Conservation (phyloP, 1,140 invertebrate genomes). For the Macrostomum lignano region DNA sequence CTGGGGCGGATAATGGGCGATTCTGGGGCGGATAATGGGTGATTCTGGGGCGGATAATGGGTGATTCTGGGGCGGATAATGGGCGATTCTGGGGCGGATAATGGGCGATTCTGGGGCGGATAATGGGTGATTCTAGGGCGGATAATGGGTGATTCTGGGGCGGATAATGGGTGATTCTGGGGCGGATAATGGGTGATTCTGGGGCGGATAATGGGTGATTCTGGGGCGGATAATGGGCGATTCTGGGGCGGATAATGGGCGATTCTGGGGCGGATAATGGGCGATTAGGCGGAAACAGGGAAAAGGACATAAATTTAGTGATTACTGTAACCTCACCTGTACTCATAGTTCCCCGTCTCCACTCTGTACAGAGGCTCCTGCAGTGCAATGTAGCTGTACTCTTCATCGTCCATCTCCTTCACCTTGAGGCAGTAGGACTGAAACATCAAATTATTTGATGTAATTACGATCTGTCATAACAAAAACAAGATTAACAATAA, state of each 20-base stretch:
- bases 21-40: neutral
- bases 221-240: neutral
- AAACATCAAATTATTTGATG: conserved; percentile 8
- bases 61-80: neutral
- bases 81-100: neutral
- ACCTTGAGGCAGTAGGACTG: conserved; percentile 72
- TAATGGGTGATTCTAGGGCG: neutral
- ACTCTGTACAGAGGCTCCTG: conserved; percentile 83
- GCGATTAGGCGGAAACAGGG: neutral
- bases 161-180: neutral
- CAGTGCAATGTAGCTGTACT: conserved; percentile 55
- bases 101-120: neutral
- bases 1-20: neutral
- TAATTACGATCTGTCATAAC: neutral
- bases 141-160: neutral
- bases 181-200: neutral
- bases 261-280: neutral
- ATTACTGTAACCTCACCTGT: conserved; percentile 35
- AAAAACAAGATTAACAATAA: conserved; percentile 2
- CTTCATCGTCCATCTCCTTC: conserved; percentile 88
- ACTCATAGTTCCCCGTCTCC: conserved; percentile 95
- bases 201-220: neutral
- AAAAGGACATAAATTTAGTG: neutral
- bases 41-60: neutral
- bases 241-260: neutral